Evolutionary conservation across 1,140 invertebrate genomes (phyloP), one percentile per base, ranked within the genome.

Genomic region (Orius insidiosus): DNA sequence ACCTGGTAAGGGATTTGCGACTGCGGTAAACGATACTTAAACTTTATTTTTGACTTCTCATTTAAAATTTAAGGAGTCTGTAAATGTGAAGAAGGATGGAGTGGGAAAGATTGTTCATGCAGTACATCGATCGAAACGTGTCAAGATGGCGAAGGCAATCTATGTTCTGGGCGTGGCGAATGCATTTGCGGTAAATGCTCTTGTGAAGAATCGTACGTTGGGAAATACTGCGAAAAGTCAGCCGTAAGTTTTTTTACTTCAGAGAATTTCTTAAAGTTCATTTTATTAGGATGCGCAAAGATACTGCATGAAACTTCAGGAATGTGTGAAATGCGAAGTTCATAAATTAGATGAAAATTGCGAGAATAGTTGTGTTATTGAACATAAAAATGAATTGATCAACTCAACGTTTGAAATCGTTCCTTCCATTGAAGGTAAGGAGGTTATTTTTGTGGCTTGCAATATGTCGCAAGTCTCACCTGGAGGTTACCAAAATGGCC

Each of bases 261-360:
- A 11, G 24, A 24, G 3, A 24, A 24, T 11, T 36, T 11, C n/a
- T 4, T 11, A 11, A 11, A 33, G n/a, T 6, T 33, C 6, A 3
- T 36, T 10, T 36, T n/a, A 4, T 36, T 51, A 78, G 75, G 87
- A 84, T 0, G 95, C 90, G 62, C 78, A 80, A 5, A 80, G 77
- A 15, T 76, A 81, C 15, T 96, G 95, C 60, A 71, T 78, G 14
- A 84, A 93, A 56, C 78, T 92, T 54, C 85, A 81, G 58, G 73
- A 80, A 34, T 98, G 95, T 64, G 90, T 98, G 10, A 76, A 94
- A 63, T 98, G 94, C 59, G 74, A 81, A 60, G 78, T 81, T 51
- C 89, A 89, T 60, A 63, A 80, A 40, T 82, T 78, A 19, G 90
- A 89, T 1, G 72, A 69, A 48, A 74, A 81, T 43, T 75, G 74